Percentiles rank a stretch among this genome's conserved stretches.
phyloP scores from a whole-genome alignment of 2,797 vertebrate species.

The Hypotaenidia philippensis region DNA sequence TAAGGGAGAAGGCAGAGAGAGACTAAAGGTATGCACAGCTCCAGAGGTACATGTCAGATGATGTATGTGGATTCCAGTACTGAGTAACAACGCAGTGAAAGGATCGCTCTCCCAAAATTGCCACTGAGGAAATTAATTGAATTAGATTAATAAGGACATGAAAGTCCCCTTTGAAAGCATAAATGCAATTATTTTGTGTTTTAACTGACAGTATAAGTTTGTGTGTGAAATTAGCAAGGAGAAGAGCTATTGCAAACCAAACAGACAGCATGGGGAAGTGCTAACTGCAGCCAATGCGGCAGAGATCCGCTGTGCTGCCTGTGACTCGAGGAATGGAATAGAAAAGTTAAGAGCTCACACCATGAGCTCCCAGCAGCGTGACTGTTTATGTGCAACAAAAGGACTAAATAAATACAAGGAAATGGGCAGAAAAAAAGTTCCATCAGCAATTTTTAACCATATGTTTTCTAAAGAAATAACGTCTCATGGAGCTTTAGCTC shows the following conservation, averaged over 20 bases:
- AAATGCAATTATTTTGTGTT: not conserved
- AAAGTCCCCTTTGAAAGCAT: not conserved
- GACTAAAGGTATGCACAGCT: not conserved
- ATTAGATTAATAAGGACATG: not conserved
- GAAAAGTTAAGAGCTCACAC: constrained; percentile 68
- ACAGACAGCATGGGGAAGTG: not conserved
- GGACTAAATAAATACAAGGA: constrained; percentile 42
- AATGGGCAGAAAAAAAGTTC: not conserved
- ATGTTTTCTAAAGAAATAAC: not conserved
- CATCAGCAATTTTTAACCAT: constrained; percentile 44
- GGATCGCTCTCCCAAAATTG: not conserved
- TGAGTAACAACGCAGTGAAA: not conserved
- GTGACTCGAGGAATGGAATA: constrained; percentile 46
- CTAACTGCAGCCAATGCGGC: constrained; percentile 32
- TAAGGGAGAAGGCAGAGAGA: not conserved
- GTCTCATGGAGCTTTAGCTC: constrained; percentile 78
- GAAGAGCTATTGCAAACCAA: not conserved
- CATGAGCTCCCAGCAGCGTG: constrained; percentile 35
- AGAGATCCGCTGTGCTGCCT: constrained; percentile 44
- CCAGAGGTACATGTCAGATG: not conserved
- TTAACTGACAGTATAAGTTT: constrained; percentile 9
- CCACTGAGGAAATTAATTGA: not conserved
- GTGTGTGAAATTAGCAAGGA: not conserved
- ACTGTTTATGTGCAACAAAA: constrained; percentile 57
- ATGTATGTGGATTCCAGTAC: not conserved